These are phyloP conservation scores for Eupsittula cactorum DNA, from an alignment of 2,113 vertebrate genomes.

Conservation along the genomic window DNA sequence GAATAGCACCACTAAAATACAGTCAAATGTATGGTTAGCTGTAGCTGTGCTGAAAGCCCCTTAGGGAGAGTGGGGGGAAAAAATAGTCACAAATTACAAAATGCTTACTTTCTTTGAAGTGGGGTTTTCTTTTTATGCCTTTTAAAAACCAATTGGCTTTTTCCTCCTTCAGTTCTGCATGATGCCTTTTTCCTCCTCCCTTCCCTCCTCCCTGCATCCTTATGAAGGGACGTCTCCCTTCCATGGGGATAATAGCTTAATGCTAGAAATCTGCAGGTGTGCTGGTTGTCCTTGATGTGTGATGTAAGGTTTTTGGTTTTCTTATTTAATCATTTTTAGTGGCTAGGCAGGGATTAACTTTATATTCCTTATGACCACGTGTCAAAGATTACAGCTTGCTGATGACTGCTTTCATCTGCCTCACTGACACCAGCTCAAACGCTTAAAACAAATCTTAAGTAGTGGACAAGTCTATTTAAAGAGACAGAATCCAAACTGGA, in stretches of 20 bases:
- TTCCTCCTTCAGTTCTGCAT: neutral
- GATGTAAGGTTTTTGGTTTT: constrained; percentile 1
- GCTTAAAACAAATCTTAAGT: neutral
- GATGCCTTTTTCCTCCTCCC: neutral
- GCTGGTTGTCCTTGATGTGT: neutral
- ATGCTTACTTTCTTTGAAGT: neutral
- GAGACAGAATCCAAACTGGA: neutral
- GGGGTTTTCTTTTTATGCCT: neutral
- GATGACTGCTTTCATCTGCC: neutral
- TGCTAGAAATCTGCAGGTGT: neutral
- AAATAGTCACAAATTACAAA: neutral
- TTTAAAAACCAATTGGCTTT: neutral
- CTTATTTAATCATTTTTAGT: neutral
- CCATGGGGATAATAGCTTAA: neutral
- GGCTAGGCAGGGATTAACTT: neutral
- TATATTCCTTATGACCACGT: neutral
- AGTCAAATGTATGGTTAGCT: neutral
- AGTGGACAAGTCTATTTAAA: neutral
- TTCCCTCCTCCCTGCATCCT: neutral
- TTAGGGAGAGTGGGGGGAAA: neutral
- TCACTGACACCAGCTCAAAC: neutral
- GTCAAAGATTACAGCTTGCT: neutral
- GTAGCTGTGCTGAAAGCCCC: neutral
- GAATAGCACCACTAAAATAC: neutral
- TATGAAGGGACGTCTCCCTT: neutral